phyloP scores from a whole-genome alignment of 1,140 invertebrate species.

The Magallana gigas region DNA sequence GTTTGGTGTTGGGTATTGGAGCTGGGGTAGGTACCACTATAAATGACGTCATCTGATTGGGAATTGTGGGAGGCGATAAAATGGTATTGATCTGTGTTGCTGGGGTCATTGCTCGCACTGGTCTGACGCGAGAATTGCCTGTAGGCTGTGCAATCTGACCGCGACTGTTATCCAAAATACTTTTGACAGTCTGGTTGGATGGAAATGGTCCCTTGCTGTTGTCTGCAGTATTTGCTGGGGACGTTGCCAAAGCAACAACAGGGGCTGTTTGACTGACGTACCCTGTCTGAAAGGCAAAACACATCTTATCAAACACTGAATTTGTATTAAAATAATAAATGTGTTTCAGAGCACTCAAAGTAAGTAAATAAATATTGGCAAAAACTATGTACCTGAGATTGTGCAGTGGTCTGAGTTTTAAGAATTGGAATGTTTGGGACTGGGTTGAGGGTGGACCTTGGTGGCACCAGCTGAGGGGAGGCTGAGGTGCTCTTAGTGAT shows the following conservation, averaged over 20 bases:
- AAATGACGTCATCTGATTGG: conserved; percentile 30
- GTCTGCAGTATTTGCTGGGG: not conserved
- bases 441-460: conserved; percentile 33
- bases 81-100: not conserved
- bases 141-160: conserved; percentile 21
- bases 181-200: conserved; percentile 53
- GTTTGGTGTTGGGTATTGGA: conserved; percentile 19
- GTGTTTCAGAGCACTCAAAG: not conserved
- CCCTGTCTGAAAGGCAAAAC: not conserved
- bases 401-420: not conserved
- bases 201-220: conserved; percentile 34
- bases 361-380: not conserved
- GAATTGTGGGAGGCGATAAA: too few species aligned
- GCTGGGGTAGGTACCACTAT: conserved; percentile 50
- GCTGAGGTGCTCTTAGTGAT: not conserved
- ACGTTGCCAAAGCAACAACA: not conserved
- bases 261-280: not conserved
- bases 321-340: too few species aligned
- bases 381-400: not conserved
- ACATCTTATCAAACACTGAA: too few species aligned
- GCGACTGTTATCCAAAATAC: conserved; percentile 52
- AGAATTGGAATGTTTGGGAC: conserved; percentile 39
- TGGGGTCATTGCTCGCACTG: not conserved
- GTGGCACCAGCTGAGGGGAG: conserved; percentile 14
- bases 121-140: not conserved